Evolutionary conservation across 2,797 vertebrate genomes (phyloP).

Genomic region (Esox lucius): DNA sequence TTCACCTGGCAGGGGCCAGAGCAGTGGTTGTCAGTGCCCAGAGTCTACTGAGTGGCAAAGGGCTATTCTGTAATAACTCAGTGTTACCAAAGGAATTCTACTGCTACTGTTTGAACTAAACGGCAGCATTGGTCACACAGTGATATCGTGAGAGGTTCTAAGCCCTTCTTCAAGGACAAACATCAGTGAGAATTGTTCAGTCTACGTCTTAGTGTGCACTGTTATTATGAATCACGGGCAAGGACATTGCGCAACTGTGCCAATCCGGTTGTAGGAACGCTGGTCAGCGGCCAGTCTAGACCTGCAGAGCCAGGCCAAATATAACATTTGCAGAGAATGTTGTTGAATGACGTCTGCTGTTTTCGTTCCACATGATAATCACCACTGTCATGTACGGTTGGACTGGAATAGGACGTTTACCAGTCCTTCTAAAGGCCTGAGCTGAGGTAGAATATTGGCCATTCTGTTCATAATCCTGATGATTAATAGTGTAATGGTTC

Average conservation of each 20-base stretch:
- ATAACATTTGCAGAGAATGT: conserved; percentile 13
- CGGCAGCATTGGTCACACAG: neutral
- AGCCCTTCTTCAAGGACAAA: neutral
- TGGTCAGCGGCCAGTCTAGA: neutral
- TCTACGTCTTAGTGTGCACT: neutral
- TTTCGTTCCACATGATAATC: neutral
- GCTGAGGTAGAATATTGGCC: neutral
- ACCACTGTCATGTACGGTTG: neutral
- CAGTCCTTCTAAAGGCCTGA: neutral
- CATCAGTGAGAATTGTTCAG: neutral
- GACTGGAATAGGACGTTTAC: neutral
- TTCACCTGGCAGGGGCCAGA: conserved; percentile 7
- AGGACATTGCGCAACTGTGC: neutral
- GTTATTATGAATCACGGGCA: neutral
- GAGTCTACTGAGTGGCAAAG: neutral
- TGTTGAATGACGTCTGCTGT: neutral
- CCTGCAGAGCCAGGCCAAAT: neutral
- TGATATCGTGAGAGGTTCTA: neutral
- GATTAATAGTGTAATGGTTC: too few relatives aligned
- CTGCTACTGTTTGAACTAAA: neutral
- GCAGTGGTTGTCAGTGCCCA: neutral
- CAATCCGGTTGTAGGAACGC: neutral
- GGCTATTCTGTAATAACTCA: neutral
- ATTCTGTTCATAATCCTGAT: neutral
- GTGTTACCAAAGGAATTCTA: neutral